These are phyloP conservation scores for Platypus cylindrus DNA, from an alignment of 2,888 invertebrate species.

Conservation along the genomic window DNA sequence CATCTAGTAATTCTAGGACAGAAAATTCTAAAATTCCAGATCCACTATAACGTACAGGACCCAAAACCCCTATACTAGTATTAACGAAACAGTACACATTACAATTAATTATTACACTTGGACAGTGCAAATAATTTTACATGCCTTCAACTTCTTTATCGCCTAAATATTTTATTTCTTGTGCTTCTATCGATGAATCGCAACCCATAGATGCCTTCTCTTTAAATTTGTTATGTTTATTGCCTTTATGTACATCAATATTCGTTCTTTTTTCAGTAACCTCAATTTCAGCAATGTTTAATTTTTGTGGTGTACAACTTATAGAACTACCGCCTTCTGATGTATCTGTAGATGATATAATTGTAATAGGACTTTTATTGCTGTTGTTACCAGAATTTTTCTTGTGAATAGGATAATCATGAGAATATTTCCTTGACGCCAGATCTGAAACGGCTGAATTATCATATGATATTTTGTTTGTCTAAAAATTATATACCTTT, in stretches of 20 bases:
- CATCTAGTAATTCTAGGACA: too few relatives aligned
- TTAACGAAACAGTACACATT: too few relatives aligned
- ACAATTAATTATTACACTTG: too few relatives aligned
- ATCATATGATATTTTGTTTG: background rate
- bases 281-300: conserved; percentile 11
- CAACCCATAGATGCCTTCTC: too few relatives aligned
- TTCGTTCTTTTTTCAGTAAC: conserved; percentile 9
- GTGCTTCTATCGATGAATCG: conserved; percentile 1
- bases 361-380: conserved; percentile 13
- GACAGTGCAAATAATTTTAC: conserved; percentile 20
- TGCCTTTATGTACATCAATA: background rate
- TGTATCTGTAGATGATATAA: conserved; percentile 15
- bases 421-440: conserved; percentile 25
- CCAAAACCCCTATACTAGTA: too few relatives aligned
- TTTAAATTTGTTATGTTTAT: too few relatives aligned
- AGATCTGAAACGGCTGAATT: conserved; percentile 23
- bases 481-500: too few relatives aligned
- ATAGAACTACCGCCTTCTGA: conserved; percentile 10
- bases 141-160: conserved; percentile 16
- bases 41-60: too few relatives aligned
- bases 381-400: conserved; percentile 17
- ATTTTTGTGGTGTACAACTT: conserved; percentile 10
- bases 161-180: conserved; percentile 3
- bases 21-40: too few relatives aligned
- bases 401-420: conserved; percentile 24